These are phyloP conservation scores for Otis tarda DNA, from an alignment of 2,113 vertebrate species.

Conservation along the genomic window DNA sequence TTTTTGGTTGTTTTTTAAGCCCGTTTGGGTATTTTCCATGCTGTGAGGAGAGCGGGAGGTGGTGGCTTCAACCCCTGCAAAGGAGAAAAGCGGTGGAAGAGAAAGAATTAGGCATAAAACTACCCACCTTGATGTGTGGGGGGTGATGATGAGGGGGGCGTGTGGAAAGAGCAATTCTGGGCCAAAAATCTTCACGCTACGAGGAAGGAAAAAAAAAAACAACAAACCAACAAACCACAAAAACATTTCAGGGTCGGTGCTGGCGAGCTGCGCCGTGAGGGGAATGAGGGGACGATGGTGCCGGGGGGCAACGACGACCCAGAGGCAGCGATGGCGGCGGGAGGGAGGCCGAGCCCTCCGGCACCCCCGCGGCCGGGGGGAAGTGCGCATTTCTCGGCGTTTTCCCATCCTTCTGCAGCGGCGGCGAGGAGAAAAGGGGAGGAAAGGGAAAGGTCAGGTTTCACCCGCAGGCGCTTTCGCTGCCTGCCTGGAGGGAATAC, in stretches of 20 bases:
- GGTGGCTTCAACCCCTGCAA: neutral
- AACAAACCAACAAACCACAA: no score
- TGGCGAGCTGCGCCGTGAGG: neutral
- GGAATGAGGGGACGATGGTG: neutral
- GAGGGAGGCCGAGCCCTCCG: neutral
- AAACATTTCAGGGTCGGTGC: neutral
- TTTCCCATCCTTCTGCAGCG: neutral
- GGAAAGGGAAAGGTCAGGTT: neutral
- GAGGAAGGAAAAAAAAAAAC: neutral
- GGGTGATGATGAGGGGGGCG: neutral
- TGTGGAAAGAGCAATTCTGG: neutral
- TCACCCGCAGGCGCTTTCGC: neutral
- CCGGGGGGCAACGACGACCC: no score
- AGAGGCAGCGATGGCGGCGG: neutral
- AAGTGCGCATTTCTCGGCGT: neutral
- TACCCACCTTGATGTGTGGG: neutral
- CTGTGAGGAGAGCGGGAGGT: neutral
- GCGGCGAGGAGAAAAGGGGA: neutral
- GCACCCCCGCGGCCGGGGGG: neutral
- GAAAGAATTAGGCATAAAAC: neutral
- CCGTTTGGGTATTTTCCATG: slow-evolving; percentile 20
- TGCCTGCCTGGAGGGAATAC: neutral
- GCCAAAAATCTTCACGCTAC: neutral
- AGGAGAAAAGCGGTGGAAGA: neutral
- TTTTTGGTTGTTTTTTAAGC: neutral